Conservation (phyloP, 2,888 invertebrate genomes). For the Sipha maydis region DNA sequence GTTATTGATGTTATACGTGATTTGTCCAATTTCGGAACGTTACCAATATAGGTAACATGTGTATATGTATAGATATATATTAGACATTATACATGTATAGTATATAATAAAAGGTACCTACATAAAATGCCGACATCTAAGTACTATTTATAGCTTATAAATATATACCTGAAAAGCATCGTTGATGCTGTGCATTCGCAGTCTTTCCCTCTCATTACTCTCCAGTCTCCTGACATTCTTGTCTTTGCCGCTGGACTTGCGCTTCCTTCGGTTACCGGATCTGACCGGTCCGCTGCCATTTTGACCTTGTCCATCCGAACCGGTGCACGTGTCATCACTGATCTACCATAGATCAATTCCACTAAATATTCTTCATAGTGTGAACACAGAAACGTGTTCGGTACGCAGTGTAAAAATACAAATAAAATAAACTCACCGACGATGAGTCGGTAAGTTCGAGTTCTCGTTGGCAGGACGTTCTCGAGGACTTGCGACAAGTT, state of each 20-base stretch:
- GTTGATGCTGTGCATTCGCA: conserved; percentile 83
- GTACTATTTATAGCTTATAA: too few species aligned
- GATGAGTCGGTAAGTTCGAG: conserved; percentile 66
- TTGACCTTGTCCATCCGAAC: conserved; percentile 67
- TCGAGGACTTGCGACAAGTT: conserved; percentile 53
- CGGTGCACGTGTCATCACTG: conserved; percentile 65
- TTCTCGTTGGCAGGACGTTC: conserved; percentile 63
- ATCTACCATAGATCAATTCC: conserved; percentile 63
- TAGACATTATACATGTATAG: too few species aligned
- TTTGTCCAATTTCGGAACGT: too few species aligned
- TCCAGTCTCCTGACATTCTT: conserved; percentile 78
- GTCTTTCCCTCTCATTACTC: conserved; percentile 81
- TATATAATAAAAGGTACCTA: too few species aligned
- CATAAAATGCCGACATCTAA: too few species aligned
- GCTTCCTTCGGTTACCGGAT: conserved; percentile 71
- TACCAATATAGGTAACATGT: too few species aligned
- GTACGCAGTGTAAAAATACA: background rate
- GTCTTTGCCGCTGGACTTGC: conserved; percentile 75
- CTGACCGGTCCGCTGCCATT: conserved; percentile 68
- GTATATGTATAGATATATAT: too few species aligned
- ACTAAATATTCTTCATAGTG: conserved; percentile 45
- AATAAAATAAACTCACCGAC: conserved; percentile 64
- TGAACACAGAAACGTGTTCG: conserved; percentile 19
- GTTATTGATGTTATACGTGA: too few species aligned
- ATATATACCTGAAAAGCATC: conserved; percentile 78